Percentiles rank a stretch among this genome's conserved stretches.
Conservation (phyloP, 2,888 invertebrate species). For the Selenia dentaria region DNA sequence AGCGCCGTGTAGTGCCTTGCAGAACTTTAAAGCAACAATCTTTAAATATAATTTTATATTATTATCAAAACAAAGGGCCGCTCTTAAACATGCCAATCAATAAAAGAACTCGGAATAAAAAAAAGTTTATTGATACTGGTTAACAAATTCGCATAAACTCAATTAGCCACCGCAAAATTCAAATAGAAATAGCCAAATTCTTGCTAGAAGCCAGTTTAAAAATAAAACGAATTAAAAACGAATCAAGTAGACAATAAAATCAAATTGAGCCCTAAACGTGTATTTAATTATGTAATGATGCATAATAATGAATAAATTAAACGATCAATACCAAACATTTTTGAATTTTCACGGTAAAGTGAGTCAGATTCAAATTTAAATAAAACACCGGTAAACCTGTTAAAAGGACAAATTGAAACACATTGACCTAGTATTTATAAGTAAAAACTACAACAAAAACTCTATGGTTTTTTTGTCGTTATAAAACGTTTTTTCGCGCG, state of each 20-base stretch:
- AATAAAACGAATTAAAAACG: constrained; percentile 11
- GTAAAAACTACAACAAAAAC: constrained; percentile 41
- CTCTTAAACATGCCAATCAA: too few species aligned
- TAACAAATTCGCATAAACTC: too few species aligned
- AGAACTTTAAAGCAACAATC: too few species aligned
- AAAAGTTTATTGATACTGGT: too few species aligned
- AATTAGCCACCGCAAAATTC: not conserved
- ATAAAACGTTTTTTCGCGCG: constrained; percentile 57
- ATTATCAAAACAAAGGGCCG: too few species aligned
- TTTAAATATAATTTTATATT: too few species aligned
- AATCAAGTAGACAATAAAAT: constrained; percentile 35
- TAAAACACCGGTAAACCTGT: constrained; percentile 51
- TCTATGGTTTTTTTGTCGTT: constrained; percentile 29
- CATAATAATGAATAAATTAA: constrained; percentile 45
- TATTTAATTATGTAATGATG: constrained; percentile 35
- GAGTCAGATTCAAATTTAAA: constrained; percentile 49
- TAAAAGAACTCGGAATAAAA: too few species aligned
- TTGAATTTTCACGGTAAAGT: constrained; percentile 35
- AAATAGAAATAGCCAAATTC: not conserved
- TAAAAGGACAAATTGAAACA: constrained; percentile 62
- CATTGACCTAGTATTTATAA: constrained; percentile 65
- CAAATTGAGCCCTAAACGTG: constrained; percentile 42
- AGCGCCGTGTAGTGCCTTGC: too few species aligned
- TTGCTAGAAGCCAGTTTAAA: constrained; percentile 6
- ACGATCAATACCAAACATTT: constrained; percentile 38